Percentiles rank a stretch among this genome's conserved stretches.
Conservation (phyloP, 2,113 vertebrate species). For the Ibidorhyncha struthersii region DNA sequence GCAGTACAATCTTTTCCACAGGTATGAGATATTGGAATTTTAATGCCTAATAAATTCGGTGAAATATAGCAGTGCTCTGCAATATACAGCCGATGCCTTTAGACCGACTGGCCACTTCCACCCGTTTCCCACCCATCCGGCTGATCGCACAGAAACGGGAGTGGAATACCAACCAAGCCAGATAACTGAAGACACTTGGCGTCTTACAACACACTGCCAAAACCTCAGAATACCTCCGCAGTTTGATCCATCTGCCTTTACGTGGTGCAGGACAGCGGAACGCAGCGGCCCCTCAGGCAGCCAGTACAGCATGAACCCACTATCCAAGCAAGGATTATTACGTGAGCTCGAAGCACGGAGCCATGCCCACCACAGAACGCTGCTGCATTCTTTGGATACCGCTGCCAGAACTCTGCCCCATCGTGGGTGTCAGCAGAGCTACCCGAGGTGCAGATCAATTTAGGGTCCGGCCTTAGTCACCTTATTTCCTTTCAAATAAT, state of each 20-base stretch:
- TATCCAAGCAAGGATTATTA: neutral
- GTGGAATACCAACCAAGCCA: neutral
- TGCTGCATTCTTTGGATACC: neutral
- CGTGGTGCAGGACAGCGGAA: neutral
- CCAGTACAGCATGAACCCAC: neutral
- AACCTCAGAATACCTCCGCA: neutral
- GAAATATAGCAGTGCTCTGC: neutral
- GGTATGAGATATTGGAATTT: neutral
- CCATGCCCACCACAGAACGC: neutral
- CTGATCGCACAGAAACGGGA: neutral
- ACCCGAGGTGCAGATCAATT: neutral
- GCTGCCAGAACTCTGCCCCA: neutral
- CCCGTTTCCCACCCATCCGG: fast-evolving
- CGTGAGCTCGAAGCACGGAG: neutral
- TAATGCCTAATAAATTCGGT: conserved; percentile 4
- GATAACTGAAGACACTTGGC: neutral
- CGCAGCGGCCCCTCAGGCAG: neutral
- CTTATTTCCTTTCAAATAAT: neutral
- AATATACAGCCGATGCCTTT: neutral
- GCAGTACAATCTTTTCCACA: neutral
- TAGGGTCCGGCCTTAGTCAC: neutral
- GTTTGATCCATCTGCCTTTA: neutral
- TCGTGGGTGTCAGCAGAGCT: neutral
- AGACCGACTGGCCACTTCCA: neutral
- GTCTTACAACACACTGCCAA: neutral